Conservation (phyloP, 2,113 vertebrate genomes). For the Bubo scandiacus region DNA sequence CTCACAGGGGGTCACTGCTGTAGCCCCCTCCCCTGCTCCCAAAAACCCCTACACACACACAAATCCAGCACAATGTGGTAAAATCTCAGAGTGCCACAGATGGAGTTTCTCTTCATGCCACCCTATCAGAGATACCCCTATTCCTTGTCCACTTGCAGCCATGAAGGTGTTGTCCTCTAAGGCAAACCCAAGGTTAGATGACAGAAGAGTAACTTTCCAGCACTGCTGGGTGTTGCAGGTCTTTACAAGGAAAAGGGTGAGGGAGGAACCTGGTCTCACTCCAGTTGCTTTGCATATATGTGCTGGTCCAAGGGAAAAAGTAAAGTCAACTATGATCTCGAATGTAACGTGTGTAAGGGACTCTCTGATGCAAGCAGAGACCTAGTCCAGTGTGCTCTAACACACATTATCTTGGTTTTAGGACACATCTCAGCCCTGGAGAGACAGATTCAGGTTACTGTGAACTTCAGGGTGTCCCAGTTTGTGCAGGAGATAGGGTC, state of each 20-base stretch:
- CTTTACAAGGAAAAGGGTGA: neutral
- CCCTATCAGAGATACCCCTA: neutral
- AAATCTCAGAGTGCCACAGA: neutral
- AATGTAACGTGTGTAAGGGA: neutral
- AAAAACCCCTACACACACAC: no score
- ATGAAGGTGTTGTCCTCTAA: neutral
- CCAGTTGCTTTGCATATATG: neutral
- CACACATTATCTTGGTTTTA: neutral
- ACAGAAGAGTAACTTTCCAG: neutral
- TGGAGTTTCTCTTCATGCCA: neutral
- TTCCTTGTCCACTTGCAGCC: accelerated
- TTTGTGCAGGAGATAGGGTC: neutral
- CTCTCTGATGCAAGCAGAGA: neutral
- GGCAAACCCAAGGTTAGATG: neutral
- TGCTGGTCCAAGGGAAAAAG: neutral
- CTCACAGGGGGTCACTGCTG: no score
- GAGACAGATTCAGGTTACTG: neutral
- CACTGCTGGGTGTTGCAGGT: neutral
- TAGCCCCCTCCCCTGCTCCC: no score
- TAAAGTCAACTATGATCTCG: neutral
- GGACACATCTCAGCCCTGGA: neutral
- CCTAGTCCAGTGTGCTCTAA: accelerated
- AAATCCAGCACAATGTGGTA: no score
- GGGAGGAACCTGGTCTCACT: neutral
- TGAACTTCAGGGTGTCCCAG: neutral